A percentile compares a stretch with the other conserved stretches of the same genome.
Evolutionary conservation across 30 jellyfish, hydroid and myxozoan species (phyloP).

Genomic region (Sanderia malayensis): DNA sequence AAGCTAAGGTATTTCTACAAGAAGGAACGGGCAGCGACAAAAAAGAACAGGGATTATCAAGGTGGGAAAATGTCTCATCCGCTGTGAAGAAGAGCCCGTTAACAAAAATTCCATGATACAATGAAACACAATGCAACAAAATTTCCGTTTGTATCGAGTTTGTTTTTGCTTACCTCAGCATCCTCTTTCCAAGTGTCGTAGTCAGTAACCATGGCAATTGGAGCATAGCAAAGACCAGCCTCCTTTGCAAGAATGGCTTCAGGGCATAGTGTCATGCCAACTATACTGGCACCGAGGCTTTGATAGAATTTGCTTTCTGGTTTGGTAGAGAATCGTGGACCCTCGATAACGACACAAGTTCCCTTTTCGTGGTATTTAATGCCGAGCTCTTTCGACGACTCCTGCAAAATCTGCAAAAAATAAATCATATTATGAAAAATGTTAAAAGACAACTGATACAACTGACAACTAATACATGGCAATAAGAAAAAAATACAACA

Average conservation of each 20-base stretch:
- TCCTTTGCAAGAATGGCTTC: constrained; percentile 94
- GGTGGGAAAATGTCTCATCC: no score
- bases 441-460: no score
- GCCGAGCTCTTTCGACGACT: constrained; percentile 69
- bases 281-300: constrained; percentile 80
- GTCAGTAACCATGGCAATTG: constrained; percentile 97
- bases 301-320: constrained; percentile 92
- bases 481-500: no score
- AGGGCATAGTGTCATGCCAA: constrained; percentile 97
- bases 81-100: no score
- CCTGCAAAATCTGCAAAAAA: constrained; percentile 38
- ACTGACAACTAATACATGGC: no score
- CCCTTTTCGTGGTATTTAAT: constrained; percentile 68
- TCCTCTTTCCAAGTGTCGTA: constrained; percentile 95
- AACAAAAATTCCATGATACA: no score
- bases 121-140: no score
- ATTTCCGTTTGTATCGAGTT: no score
- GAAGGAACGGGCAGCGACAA: no score
- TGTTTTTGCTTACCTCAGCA: constrained; percentile 76
- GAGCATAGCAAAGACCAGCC: constrained; percentile 87
- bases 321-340: constrained; percentile 95
- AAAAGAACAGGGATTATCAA: no score
- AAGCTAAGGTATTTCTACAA: no score
- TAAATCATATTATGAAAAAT: no score
- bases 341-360: constrained; percentile 88